Conservation (phyloP, 2,888 invertebrate genomes). For the Phrixothrix hirtus region DNA sequence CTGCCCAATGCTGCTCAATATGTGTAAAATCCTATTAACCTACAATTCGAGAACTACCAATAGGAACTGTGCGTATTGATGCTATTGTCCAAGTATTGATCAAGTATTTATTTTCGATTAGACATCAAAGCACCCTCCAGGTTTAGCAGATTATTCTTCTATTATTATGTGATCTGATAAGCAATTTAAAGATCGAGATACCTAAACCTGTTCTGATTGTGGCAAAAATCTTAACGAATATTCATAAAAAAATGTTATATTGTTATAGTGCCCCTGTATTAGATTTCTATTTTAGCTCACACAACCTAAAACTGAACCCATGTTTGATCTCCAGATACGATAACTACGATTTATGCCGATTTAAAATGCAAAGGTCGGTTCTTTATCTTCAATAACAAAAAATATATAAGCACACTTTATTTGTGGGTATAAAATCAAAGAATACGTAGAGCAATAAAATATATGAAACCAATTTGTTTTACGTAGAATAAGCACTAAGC, state of each 20-base stretch:
- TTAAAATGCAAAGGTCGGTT: too few relatives aligned
- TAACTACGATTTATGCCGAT: too few relatives aligned
- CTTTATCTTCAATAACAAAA: too few relatives aligned
- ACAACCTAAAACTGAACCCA: too few relatives aligned
- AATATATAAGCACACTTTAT: too few relatives aligned
- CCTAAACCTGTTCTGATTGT: constrained; percentile 27
- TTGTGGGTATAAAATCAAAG: too few relatives aligned
- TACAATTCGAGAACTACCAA: constrained; percentile 29
- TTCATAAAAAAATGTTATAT: constrained; percentile 23
- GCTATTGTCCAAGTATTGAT: constrained; percentile 34
- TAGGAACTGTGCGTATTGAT: constrained; percentile 28
- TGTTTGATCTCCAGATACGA: too few relatives aligned
- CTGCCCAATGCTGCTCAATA: constrained; percentile 32
- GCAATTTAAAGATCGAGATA: constrained; percentile 36
- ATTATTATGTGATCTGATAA: constrained; percentile 52
- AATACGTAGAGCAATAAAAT: too few relatives aligned
- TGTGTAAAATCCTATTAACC: constrained; percentile 41
- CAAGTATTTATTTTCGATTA: constrained; percentile 52
- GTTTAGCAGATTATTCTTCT: constrained; percentile 51
- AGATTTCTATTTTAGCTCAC: constrained; percentile 23
- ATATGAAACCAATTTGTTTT: too few relatives aligned
- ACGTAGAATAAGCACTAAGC: too few relatives aligned
- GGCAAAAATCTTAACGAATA: constrained; percentile 24
- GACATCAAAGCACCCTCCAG: constrained; percentile 54
- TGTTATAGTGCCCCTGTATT: constrained; percentile 15